phyloP scores from a whole-genome alignment of 2,888 invertebrate genomes.

The Lepetodrilus schrolli region DNA sequence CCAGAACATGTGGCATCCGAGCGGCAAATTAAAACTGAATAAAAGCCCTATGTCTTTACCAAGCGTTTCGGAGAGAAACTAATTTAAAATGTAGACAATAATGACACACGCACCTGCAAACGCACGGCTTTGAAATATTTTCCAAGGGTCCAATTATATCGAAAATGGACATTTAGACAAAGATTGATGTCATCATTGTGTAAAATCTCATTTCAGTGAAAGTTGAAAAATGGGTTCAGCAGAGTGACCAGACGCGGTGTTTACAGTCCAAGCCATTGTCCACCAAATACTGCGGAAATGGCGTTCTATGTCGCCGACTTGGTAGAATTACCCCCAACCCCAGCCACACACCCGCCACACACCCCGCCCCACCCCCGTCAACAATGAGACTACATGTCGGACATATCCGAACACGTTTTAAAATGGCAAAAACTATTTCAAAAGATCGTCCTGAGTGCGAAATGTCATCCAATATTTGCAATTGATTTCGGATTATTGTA shows the following conservation, averaged over 20 bases:
- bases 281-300: not conserved
- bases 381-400: no score
- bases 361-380: no score
- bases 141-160: not conserved
- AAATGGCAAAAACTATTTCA: no score
- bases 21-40: slow-evolving; percentile 8
- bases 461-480: no score
- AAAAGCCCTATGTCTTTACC: not conserved
- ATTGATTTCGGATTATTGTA: no score
- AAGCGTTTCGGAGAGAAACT: not conserved
- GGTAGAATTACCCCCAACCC: not conserved
- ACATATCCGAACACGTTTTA: not conserved
- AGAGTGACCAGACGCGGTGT: slow-evolving; percentile 6
- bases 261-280: not conserved
- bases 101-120: not conserved
- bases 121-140: not conserved
- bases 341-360: no score
- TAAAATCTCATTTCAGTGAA: not conserved
- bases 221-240: slow-evolving; percentile 5
- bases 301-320: slow-evolving; percentile 1
- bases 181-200: not conserved
- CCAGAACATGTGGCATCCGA: not conserved
- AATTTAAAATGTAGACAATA: slow-evolving; percentile 1
- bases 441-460: no score
- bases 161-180: not conserved